Evolutionary conservation across 2,888 invertebrate genomes (phyloP), one percentile per base, ranked within the genome.

Genomic region (Liposcelis brunnea): DNA sequence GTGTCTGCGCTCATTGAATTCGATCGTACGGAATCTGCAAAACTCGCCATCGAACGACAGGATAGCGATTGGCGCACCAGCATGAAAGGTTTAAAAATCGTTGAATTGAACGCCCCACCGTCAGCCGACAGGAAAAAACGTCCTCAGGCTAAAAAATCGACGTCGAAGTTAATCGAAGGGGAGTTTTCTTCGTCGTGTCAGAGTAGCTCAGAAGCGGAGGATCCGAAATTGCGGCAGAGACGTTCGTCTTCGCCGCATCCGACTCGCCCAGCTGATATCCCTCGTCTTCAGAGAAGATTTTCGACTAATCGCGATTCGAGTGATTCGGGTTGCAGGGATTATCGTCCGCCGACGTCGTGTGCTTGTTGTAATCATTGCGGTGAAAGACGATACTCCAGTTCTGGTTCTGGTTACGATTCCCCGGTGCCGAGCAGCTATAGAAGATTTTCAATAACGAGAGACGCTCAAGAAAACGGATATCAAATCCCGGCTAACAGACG

Each of bases 1-100:
- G 78, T 87, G 59, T 87, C 86, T 62, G 93, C 91, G 12, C 69
- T 93, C 54, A 80, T 93, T 33, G 93, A 94, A 65, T 94, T 89
- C 60, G 82, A 86, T 44, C 77, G 82, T 53, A 85, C 87, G 1
- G 84, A 86, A 52, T 75, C 82, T 11, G 93, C 93, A 0, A 73
- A 86, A 54, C 76, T 77, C 48, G 90, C 93, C 1, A 70, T 81
- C 44, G 74, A 80, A 49, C 66, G 83, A 53, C 72, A 75, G 62
- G 66, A 62, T 48, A 60, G 62, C 21, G 67, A 68, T 8, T 52
- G 55, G 53, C 49, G 54, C 8, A 71, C 72, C 12, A 60, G 67
- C 47, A 65, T 65, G 2, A 57, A 60, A 19, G 61, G 61, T 16
- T 76, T 84, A 66, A 74, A 75, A 57, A 78, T 86, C 34, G 79